Conservation (phyloP, 2,113 vertebrate genomes). For the Hemiprocne comata region DNA sequence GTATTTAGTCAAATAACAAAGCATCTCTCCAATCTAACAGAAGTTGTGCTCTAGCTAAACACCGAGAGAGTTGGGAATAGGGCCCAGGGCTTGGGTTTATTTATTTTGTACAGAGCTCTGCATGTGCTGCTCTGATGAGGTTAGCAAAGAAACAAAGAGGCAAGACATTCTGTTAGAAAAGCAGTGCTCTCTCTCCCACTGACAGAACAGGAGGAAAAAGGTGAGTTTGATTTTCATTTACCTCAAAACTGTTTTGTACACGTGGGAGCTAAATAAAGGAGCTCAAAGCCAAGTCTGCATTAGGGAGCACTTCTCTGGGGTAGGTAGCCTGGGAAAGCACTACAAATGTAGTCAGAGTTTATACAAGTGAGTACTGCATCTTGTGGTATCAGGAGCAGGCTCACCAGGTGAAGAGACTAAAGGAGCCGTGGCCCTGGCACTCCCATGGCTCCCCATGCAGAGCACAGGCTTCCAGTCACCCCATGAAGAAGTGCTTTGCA, state of each 20-base stretch:
- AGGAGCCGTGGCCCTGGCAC: neutral
- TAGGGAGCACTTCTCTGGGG: neutral
- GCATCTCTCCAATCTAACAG: neutral
- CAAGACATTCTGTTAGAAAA: neutral
- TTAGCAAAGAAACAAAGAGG: constrained; percentile 8
- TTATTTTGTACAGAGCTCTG: neutral
- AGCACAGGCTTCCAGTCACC: neutral
- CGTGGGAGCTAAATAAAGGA: neutral
- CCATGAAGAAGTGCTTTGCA: neutral
- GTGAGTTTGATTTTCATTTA: constrained; percentile 9
- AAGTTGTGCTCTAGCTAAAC: constrained; percentile 20
- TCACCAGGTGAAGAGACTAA: neutral
- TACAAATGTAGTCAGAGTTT: neutral
- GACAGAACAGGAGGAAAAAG: neutral
- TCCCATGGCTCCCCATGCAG: neutral
- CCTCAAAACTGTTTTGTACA: neutral
- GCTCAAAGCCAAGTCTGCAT: neutral
- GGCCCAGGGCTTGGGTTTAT: constrained; percentile 1
- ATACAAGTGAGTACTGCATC: neutral
- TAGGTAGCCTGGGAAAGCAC: neutral
- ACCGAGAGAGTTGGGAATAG: neutral
- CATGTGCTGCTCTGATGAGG: constrained; percentile 12
- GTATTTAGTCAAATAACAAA: constrained; percentile 37
- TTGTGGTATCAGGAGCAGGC: neutral
- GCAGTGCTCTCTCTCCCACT: neutral